These are phyloP conservation scores for Heliconius himera DNA, from an alignment of 1,140 invertebrate genomes.

Conservation along the genomic window DNA sequence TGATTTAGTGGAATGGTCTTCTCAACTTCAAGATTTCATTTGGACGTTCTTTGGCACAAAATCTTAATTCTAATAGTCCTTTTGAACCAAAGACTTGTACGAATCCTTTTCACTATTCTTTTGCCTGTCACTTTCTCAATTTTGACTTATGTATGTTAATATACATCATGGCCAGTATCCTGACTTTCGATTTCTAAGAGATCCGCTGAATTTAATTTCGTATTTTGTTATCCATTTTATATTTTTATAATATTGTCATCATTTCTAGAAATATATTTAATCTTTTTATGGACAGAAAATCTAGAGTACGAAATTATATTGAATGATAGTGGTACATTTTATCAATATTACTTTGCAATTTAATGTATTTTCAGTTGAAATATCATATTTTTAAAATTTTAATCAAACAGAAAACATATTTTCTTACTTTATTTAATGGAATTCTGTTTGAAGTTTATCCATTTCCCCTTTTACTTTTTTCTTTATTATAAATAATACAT, in stretches of 20 bases:
- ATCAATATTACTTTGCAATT: not conserved
- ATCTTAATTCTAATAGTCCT: constrained; percentile 72
- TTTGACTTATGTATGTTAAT: not conserved
- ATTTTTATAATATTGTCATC: not conserved
- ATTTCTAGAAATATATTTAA: not conserved
- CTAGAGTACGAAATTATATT: not conserved
- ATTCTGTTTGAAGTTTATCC: not conserved
- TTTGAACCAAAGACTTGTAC: constrained; percentile 66
- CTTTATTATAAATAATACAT: not conserved
- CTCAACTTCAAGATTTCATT: constrained; percentile 63
- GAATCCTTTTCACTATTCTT: constrained; percentile 33
- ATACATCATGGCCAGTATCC: not conserved
- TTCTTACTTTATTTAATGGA: not conserved
- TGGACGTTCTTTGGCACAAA: constrained; percentile 80
- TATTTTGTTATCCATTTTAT: not conserved
- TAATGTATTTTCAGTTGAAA: not conserved
- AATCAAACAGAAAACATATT: not conserved
- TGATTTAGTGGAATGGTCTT: constrained; percentile 68
- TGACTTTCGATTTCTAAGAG: not conserved
- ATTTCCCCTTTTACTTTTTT: not conserved
- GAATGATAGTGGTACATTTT: not conserved
- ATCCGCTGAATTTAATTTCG: not conserved
- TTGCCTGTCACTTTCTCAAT: not conserved
- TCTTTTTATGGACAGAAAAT: not conserved
- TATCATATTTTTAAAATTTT: not conserved